Base-by-base conservation (phyloP, 2,888 invertebrate species). In the Orthosia gothica region DNA sequence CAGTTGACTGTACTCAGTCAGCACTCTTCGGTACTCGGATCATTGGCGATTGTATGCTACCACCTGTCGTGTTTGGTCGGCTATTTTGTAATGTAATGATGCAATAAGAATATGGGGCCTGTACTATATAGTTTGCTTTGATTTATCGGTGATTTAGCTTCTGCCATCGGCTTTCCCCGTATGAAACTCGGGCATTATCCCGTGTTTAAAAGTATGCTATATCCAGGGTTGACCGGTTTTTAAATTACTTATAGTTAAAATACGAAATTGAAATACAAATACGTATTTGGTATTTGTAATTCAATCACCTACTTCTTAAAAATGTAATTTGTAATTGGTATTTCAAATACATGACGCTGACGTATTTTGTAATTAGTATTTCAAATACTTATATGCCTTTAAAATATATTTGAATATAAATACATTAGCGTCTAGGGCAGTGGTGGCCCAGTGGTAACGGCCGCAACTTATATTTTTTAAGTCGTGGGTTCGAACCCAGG, bases 241-340 rank as follows among this genome's bases (percentile, higher is more conserved):
- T 85, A 74, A 87, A 85, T 81, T 83, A 79, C 81, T 81, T 83
- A 81, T 85, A 87, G 87, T 89, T 86, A 87, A 89, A 87, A 89
- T 89, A 89, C 87, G 87, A 87, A 88, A 87, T 88, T 88, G 87
- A 89, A 88, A 88, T 85, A 87, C 86, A 84, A 86, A 84, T 87
- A 87, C 83, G 74, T 82, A 77, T 20, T 61, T 61, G 13, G 40
- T 49, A 69, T 54, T 54, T 54, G 20, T 23, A 23, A 13, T 54
- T 54, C 13, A 54, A 54, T 23, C 20, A 52, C 52, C 32, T 32
- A 32, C 32, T 32, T 32, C 32, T 32, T 32, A 7, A 32, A 32
- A 32, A 7, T 32, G 0, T 32, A 7, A 32, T 32, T 32, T 32
- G 32, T 32, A 32, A 32, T 32, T 32, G 32, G 32, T 32, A 32